A percentile compares a stretch with the other conserved stretches of the same genome.
Conservation (phyloP, 2,888 invertebrate species). For the Eucriotettix oculatus region DNA sequence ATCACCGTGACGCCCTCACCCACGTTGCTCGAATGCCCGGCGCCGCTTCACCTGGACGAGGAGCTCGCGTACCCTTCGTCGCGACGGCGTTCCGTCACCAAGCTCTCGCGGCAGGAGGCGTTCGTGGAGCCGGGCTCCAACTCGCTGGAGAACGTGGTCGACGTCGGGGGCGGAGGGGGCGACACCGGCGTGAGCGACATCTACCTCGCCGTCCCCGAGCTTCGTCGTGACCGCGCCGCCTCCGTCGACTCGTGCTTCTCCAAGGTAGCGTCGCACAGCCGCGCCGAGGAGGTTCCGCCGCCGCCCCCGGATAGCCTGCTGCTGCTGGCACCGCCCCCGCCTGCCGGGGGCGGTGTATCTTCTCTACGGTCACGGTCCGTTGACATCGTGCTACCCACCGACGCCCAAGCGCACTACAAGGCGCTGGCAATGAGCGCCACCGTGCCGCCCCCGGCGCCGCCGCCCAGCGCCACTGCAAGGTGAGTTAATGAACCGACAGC, state of each 20-base stretch:
- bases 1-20: slow-evolving; percentile 43
- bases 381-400: slow-evolving; percentile 74
- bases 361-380: slow-evolving; percentile 55
- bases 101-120: slow-evolving; percentile 53
- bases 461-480: slow-evolving; percentile 10
- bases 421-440: slow-evolving; percentile 48
- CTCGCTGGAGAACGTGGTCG: slow-evolving; percentile 50
- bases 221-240: slow-evolving; percentile 70
- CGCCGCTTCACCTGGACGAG: slow-evolving; percentile 28
- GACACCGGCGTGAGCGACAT: slow-evolving; percentile 42
- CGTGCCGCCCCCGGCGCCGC: slow-evolving; percentile 31
- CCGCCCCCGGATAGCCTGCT: slow-evolving; percentile 4
- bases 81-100: slow-evolving; percentile 55
- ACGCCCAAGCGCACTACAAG: slow-evolving; percentile 70
- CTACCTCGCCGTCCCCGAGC: slow-evolving; percentile 64
- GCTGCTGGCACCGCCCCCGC: slow-evolving; percentile 48
- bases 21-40: slow-evolving; percentile 12
- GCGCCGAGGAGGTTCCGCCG: slow-evolving; percentile 43
- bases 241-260: slow-evolving; percentile 72
- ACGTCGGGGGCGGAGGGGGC: slow-evolving; percentile 19
- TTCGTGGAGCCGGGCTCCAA: slow-evolving; percentile 46
- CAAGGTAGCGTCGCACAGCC: slow-evolving; percentile 22
- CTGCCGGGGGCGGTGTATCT: slow-evolving; percentile 21
- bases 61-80: slow-evolving; percentile 14
- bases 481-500: background rate